Evolutionary conservation across 2,888 invertebrate genomes (phyloP), one percentile per base, ranked within the genome.

Genomic region (Mylabris sibirica): DNA sequence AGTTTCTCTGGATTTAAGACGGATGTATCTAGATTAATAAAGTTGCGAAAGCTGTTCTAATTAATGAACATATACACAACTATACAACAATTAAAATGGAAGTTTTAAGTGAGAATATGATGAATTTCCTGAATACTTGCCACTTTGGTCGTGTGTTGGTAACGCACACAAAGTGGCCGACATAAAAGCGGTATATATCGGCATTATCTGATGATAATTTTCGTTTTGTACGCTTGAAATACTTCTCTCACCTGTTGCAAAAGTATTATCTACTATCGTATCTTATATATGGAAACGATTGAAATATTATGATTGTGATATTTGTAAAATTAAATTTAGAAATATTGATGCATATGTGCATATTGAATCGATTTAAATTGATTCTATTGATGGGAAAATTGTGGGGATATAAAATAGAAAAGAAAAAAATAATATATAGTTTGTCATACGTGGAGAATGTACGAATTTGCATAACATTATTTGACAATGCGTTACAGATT

Each of bases 401-500:
- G 44, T 44, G 14, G 1, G 14, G 44, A n/a, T n/a, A 14, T 5
- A 6, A 2, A 11, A 22, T 24, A 53, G 3, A 53, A 24, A 12
- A 22, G 12, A 53, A 24, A 53, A 12, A 12, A 53, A 53, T 24
- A 53, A 53, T 22, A 22, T 22, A 53, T 22, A 22, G 8, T 8
- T 53, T 53, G 53, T 53, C 8, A 53, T 24, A 24, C 3, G 12
- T 53, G 3, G 53, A 49, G 49, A 49, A 20, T 49, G 49, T 66
- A 66, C 44, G 63, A 63, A 70, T 67, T 64, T 70, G 66, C 67
- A 67, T 70, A 67, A 64, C 62, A 66, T 69, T 64, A 69, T 64
- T 66, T 66, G 59, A 69, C 69, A 69, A 69, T 69, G 66, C 66
- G 69, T 67, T 67, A 67, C 66, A 70, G 70, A 70, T 70, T 70